Evolutionary conservation across 2,888 invertebrate genomes (phyloP), one percentile per base, ranked within the genome.

Genomic region (Lissocephala sabroskyi): DNA sequence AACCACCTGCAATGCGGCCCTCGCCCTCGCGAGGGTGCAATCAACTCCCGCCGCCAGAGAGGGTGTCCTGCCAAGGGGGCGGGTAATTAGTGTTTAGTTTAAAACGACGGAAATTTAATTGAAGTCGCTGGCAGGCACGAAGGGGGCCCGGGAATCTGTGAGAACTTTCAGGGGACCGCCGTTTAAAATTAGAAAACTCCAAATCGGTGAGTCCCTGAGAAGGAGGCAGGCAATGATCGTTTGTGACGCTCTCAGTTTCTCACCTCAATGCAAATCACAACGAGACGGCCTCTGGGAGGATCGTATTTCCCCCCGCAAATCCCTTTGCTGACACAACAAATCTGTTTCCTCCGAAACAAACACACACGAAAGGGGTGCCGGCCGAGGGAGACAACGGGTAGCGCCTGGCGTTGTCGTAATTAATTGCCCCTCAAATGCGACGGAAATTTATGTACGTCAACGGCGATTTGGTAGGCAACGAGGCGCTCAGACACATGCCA

Each of bases 271-370:
- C 4, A 53, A 70, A 67, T 67, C 68, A 53, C 41, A 7, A 23
- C 3, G 7, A 23, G 23, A 7, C 4, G 23, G 7, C 7, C 23
- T 23, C 50, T 49, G 42, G 50, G 36, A 14, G 5, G 61, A 70
- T 71, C 75, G 43, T 53, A 52, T 71, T 70, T 58, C 77, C 47
- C 45, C 77, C 49, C 45, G 42, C 59, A 70, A 74, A 73, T 64
- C 66, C 70, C 52, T 52, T 65, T 73, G 71, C 74, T 77, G 77
- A 70, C 77, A 66, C 70, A 73, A 66, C 62, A 77, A 73, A 77
- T 59, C 62, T 52, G 17, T 44, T n/a, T n/a, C n/a, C n/a, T n/a
- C n/a, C n/a, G n/a, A n/a, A n/a, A n/a, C n/a, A n/a, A n/a, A 17
- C 42, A 41, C 39, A n/a, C 18, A 36, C 19, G 41, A 61, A 68